Conservation (phyloP, 2,113 vertebrate species). For the Alligator mississippiensis region DNA sequence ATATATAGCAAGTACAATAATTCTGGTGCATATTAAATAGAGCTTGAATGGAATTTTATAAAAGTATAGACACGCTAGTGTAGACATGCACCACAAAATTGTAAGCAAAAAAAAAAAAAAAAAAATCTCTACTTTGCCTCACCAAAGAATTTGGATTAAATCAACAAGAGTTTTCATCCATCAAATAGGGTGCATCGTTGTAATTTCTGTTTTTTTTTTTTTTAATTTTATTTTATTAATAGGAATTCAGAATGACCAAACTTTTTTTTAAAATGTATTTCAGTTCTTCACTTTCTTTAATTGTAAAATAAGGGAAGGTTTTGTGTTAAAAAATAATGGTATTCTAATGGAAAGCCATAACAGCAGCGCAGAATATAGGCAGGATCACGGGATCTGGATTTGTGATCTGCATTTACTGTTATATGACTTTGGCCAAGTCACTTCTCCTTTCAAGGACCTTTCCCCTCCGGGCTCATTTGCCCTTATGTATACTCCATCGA, state of each 20-base stretch:
- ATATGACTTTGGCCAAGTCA: too few relatives aligned
- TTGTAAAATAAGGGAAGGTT: not conserved
- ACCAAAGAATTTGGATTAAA: not conserved
- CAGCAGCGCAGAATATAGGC: not conserved
- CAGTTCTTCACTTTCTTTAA: not conserved
- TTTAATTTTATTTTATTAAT: not conserved
- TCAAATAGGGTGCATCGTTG: not conserved
- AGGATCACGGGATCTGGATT: not conserved
- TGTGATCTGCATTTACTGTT: not conserved
- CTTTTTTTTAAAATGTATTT: not conserved
- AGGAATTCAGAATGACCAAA: not conserved
- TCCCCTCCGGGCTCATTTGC: not conserved
- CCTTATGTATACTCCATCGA: not conserved
- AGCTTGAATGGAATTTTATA: not conserved
- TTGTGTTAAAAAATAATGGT: not conserved
- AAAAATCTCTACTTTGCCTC: not conserved
- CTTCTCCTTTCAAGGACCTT: not conserved
- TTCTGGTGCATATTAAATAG: constrained; percentile 68
- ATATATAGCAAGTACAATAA: constrained; percentile 65
- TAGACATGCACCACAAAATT: constrained; percentile 4
- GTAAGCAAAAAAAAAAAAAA: not conserved
- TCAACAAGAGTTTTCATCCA: not conserved
- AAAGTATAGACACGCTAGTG: too few relatives aligned
- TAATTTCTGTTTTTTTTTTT: not conserved
- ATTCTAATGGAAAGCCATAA: not conserved